These are phyloP conservation scores for Pao palembangensis DNA, from an alignment of 2,113 vertebrate species.

Conservation along the genomic window DNA sequence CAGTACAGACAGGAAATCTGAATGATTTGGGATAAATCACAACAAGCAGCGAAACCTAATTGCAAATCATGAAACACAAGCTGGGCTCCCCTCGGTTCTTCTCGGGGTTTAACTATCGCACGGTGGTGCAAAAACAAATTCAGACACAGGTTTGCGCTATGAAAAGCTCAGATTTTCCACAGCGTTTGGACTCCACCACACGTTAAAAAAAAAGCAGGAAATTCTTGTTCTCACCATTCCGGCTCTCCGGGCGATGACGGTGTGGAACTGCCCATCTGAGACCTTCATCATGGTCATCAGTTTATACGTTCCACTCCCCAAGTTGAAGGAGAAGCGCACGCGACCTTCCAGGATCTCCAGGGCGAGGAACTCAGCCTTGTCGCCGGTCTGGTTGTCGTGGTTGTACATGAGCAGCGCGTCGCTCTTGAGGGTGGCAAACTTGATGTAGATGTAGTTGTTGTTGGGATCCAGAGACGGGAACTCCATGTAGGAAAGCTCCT, in stretches of 20 bases:
- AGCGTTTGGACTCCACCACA: too few species aligned
- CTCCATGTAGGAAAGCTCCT: conserved; percentile 96
- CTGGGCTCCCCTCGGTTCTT: conserved; percentile 51
- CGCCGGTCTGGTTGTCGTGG: conserved; percentile 93
- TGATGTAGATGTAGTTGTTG: conserved; percentile 98
- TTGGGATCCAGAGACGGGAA: conserved; percentile 96
- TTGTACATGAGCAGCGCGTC: conserved; percentile 90
- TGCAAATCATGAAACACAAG: conserved; percentile 63
- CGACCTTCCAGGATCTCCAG: conserved; percentile 86
- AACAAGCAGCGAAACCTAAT: conserved; percentile 68
- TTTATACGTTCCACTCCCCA: conserved; percentile 88
- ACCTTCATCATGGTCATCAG: conserved; percentile 89
- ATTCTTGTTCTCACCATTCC: conserved; percentile 82
- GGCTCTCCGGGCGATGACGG: conserved; percentile 90
- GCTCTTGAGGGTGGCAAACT: conserved; percentile 91
- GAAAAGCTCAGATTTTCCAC: conserved; percentile 37
- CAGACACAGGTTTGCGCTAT: conserved; percentile 35
- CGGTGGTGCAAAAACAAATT: conserved; percentile 56
- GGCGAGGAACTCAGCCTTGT: conserved; percentile 91
- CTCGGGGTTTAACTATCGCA: conserved; percentile 60
- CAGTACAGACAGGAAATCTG: background rate
- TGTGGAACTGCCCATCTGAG: conserved; percentile 95
- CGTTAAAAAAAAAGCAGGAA: background rate
- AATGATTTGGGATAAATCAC: conserved; percentile 63
- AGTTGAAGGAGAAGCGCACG: conserved; percentile 91